Conservation (phyloP, 1,140 invertebrate species). For the Hyposmocoma kahamanoa region DNA sequence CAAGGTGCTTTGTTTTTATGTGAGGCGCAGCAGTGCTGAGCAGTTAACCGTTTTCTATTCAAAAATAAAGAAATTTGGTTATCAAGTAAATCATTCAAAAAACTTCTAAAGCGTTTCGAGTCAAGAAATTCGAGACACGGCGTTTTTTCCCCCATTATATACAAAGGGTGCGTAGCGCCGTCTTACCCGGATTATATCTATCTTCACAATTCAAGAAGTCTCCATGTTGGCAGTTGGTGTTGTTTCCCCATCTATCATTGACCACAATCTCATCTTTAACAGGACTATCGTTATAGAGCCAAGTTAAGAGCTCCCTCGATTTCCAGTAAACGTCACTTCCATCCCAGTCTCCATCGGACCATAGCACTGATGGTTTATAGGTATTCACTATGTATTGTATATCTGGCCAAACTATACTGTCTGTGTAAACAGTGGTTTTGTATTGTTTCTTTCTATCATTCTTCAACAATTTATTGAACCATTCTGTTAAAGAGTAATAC, state of each 20-base stretch:
- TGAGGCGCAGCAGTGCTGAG: too few relatives aligned
- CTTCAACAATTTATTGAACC: constrained; percentile 91
- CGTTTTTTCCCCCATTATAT: too few relatives aligned
- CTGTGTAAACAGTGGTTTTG: constrained; percentile 78
- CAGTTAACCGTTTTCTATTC: too few relatives aligned
- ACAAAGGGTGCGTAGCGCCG: too few relatives aligned
- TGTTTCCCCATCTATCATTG: constrained; percentile 91
- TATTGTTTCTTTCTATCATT: constrained; percentile 82
- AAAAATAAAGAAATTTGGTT: too few relatives aligned
- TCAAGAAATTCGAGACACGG: too few relatives aligned
- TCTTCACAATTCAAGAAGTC: constrained; percentile 90
- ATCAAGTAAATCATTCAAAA: too few relatives aligned
- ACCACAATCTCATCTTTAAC: constrained; percentile 91
- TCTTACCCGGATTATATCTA: constrained; percentile 88
- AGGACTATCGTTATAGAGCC: constrained; percentile 96
- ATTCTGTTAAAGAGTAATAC: constrained; percentile 93
- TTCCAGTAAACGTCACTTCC: constrained; percentile 87
- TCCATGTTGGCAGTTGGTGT: constrained; percentile 89
- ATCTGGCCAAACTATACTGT: constrained; percentile 83
- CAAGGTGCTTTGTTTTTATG: too few relatives aligned
- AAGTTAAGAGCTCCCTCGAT: constrained; percentile 87
- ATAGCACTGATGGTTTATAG: constrained; percentile 92
- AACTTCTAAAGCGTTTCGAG: too few relatives aligned
- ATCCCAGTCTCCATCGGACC: constrained; percentile 96
- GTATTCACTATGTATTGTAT: constrained; percentile 82